These are phyloP conservation scores for Poeciliopsis paucimaculata DNA, from an alignment of 2,797 vertebrate species.

Conservation along the genomic window DNA sequence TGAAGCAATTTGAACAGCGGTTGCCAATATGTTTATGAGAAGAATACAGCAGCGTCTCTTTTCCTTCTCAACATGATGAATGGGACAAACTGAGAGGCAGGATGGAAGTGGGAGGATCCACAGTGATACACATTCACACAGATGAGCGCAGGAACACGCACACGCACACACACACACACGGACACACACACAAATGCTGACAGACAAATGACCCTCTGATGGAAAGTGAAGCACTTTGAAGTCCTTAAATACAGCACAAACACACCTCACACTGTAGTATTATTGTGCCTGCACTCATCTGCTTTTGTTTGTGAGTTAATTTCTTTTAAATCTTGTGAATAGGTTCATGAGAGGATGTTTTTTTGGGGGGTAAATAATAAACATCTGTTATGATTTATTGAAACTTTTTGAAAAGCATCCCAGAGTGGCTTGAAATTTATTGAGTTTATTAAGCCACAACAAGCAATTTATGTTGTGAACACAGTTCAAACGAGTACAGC, in stretches of 20 bases:
- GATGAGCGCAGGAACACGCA: conserved; percentile 27
- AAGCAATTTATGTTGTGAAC: conserved; percentile 82
- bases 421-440: conserved; percentile 61
- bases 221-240: conserved; percentile 68
- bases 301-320: conserved; percentile 45
- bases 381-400: conserved; percentile 62
- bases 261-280: conserved; percentile 21
- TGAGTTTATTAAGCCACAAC: conserved; percentile 75
- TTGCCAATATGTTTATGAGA: conserved; percentile 77
- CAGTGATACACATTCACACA: conserved; percentile 45
- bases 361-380: conserved; percentile 47
- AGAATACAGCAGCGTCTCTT: conserved; percentile 69
- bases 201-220: conserved; percentile 71
- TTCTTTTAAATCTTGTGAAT: conserved; percentile 63
- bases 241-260: conserved; percentile 59
- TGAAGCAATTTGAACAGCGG: conserved; percentile 80
- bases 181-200: conserved; percentile 48
- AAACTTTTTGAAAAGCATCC: conserved; percentile 54
- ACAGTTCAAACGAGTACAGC: conserved; percentile 67
- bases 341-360: conserved; percentile 66
- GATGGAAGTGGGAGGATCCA: conserved; percentile 76
- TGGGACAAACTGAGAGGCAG: conserved; percentile 73
- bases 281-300: conserved; percentile 54
- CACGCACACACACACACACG: conserved; percentile 14
- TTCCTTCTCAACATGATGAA: conserved; percentile 79